Evolutionary conservation across 2,113 vertebrate genomes (phyloP).

Genomic region (Tapirus terrestris): DNA sequence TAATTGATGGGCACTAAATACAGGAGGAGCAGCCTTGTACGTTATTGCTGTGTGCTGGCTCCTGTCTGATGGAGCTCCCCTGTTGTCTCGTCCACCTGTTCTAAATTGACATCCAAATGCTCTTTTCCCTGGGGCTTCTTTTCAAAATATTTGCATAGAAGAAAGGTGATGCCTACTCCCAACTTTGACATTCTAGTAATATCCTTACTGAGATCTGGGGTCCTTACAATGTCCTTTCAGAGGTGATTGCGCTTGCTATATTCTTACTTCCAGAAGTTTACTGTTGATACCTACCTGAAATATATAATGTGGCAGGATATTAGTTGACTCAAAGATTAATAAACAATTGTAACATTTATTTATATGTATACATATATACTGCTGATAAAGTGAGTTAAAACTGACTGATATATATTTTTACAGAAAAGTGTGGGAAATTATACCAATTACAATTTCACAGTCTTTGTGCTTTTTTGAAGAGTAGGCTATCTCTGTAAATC

Average conservation of each 20-base stretch:
- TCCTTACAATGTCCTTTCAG: neutral
- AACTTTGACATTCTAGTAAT: constrained; percentile 59
- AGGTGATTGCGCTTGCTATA: neutral
- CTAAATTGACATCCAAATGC: constrained; percentile 68
- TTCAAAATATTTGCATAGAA: constrained; percentile 63
- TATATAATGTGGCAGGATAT: neutral
- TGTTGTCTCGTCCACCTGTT: constrained; percentile 56
- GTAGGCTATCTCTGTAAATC: neutral
- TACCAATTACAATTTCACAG: neutral
- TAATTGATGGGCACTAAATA: neutral
- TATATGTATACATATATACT: neutral
- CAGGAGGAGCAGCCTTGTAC: neutral
- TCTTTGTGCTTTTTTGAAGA: neutral
- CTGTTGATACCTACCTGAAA: neutral
- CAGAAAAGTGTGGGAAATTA: neutral
- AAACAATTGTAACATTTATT: neutral
- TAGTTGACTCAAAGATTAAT: neutral
- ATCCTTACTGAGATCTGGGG: neutral
- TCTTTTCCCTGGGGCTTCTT: constrained; percentile 41
- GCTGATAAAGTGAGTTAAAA: neutral
- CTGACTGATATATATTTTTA: neutral
- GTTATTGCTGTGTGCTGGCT: neutral
- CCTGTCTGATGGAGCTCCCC: neutral
- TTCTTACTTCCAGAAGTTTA: neutral
- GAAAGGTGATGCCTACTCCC: neutral